Evolutionary conservation across 2,113 vertebrate species (phyloP), one percentile per base, ranked within the genome.

Genomic region (Neogale vison): DNA sequence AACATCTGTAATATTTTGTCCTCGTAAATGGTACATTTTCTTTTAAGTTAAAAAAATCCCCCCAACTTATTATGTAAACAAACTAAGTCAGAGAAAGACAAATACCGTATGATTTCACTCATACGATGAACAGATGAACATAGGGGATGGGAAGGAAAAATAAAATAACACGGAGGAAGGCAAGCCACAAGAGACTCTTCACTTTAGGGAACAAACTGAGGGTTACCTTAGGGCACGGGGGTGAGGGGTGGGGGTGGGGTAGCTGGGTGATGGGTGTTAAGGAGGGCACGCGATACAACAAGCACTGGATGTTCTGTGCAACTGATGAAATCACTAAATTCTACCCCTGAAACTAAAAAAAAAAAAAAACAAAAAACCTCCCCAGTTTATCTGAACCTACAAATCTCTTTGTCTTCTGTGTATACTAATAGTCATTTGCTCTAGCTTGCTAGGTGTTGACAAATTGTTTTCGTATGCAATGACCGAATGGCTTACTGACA

Each of bases 401-500:
- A 24, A 3, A 81, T 76, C 9, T 93, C 18, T 87, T 90, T 57
- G 76, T 95, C 3, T 79, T 92, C 29, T 10, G 29, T 92, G 9
- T 88, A 24, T 12, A 71, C 13, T 98, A 89, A 98, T 93, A n/a
- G 61, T 59, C 86, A 24, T 96, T 63, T 97, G 90, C 90, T 82
- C 42, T 77, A 99, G 99, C 95, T 99, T 99, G 96, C 98, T 99
- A 98, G 99, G 99, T 96, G 99, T 99, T 96, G 99, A 99, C 98
- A 99, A 99, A 67, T 98, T 99, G 14, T 99, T 99, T 97, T 99
- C 99, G 17, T 99, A 99, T 97, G 99, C 99, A 61, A 99, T 99
- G 96, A 99, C 99, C 7, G 99, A 99, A 88, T 99, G 99, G 99
- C 98, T 99, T 29, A 99, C 99, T 74, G 99, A 99, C 98, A 99